phyloP scores from a whole-genome alignment of 2,888 invertebrate genomes.

The Caenorhabditis zanzibari region DNA sequence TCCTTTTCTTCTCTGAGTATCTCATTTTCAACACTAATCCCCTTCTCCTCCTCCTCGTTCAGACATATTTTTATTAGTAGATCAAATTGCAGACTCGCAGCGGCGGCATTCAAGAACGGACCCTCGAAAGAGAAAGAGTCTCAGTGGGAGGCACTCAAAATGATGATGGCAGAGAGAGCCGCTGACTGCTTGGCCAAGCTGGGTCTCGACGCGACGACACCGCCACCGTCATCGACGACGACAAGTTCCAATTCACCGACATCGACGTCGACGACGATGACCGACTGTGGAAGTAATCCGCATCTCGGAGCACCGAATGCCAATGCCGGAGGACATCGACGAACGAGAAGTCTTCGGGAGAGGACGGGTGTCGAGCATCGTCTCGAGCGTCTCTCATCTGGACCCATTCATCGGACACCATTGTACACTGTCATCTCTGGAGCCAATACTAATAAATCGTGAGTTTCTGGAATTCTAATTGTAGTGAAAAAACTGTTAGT shows the following conservation, averaged over 20 bases:
- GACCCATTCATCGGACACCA: slow-evolving; percentile 75
- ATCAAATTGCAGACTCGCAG: slow-evolving; percentile 68
- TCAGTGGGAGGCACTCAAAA: slow-evolving; percentile 82
- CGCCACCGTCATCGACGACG: slow-evolving; percentile 47
- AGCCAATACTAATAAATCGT: slow-evolving; percentile 77
- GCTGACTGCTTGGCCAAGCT: slow-evolving; percentile 80
- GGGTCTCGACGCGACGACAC: slow-evolving; percentile 68
- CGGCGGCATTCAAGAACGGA: slow-evolving; percentile 58
- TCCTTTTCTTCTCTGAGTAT: slow-evolving; percentile 49
- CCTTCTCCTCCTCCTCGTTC: background rate
- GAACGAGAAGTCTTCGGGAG: slow-evolving; percentile 80
- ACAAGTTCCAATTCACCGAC: slow-evolving; percentile 58
- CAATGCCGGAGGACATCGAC: slow-evolving; percentile 69
- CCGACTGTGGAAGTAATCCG: slow-evolving; percentile 44
- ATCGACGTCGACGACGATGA: slow-evolving; percentile 53
- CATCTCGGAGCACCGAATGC: slow-evolving; percentile 57
- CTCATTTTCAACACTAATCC: slow-evolving; percentile 25
- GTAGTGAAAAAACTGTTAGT: no score
- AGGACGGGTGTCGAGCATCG: slow-evolving; percentile 83
- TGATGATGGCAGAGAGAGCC: slow-evolving; percentile 83
- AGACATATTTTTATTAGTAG: slow-evolving; percentile 42
- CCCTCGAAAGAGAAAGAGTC: slow-evolving; percentile 78
- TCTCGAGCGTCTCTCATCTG: slow-evolving; percentile 80
- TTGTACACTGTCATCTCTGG: slow-evolving; percentile 78
- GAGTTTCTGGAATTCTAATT: slow-evolving; percentile 9